Conservation (phyloP, 2,888 invertebrate species). For the Amblyteles armatorius region DNA sequence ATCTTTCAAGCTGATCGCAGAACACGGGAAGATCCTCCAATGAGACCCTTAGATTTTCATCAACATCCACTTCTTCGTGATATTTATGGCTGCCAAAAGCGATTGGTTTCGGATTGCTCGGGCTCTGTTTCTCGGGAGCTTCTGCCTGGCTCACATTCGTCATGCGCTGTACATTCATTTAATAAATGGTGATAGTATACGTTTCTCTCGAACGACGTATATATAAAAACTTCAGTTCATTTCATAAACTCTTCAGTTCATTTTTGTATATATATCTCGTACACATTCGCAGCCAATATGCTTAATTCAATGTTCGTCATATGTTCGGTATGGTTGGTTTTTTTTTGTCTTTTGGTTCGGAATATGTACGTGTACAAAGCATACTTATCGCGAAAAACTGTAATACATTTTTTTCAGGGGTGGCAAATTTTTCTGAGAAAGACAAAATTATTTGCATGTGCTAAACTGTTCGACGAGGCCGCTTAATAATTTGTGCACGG, state of each 20-base stretch:
- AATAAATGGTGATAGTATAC: not conserved
- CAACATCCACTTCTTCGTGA: slow-evolving; percentile 9
- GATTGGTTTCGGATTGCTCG: not conserved
- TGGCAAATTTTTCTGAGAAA: too few species aligned
- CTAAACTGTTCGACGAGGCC: too few species aligned
- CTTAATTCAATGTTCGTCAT: too few species aligned
- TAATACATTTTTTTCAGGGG: too few species aligned
- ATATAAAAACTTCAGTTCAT: not conserved
- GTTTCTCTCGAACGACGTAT: slow-evolving; percentile 17
- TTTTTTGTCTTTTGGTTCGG: too few species aligned
- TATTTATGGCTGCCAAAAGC: slow-evolving; percentile 6
- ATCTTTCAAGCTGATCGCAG: slow-evolving; percentile 75
- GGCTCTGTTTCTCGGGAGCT: not conserved
- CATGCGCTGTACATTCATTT: slow-evolving; percentile 30
- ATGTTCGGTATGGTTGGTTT: too few species aligned
- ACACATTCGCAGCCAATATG: too few species aligned
- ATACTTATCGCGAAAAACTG: too few species aligned
- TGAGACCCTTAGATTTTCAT: slow-evolving; percentile 62
- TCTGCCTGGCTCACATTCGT: slow-evolving; percentile 26
- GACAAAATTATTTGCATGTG: too few species aligned
- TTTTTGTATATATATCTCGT: too few species aligned
- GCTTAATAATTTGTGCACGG: too few species aligned
- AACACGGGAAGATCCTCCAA: slow-evolving; percentile 69
- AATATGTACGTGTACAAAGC: too few species aligned
- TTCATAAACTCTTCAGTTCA: not conserved